Conservation (phyloP, 2,113 vertebrate genomes). For the Ciconia maguari region DNA sequence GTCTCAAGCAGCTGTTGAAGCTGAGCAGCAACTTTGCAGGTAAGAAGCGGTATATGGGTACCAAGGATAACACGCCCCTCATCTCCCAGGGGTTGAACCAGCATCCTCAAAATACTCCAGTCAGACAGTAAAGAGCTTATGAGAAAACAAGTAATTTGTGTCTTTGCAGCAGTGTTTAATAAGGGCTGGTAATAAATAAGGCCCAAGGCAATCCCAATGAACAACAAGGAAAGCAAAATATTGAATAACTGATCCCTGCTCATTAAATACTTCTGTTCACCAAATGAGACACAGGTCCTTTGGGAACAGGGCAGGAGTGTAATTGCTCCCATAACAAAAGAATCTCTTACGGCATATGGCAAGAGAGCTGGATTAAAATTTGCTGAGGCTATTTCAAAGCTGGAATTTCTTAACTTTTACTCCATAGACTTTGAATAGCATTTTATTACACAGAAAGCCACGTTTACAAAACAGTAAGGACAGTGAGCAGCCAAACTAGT, state of each 20-base stretch:
- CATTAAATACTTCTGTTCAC: constrained; percentile 46
- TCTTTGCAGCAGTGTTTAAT: background rate
- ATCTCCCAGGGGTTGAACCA: background rate
- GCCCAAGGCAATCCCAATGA: background rate
- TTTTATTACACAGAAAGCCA: background rate
- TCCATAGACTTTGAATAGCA: background rate
- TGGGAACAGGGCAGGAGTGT: background rate
- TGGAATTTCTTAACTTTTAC: background rate
- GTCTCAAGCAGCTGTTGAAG: background rate
- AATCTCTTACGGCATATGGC: background rate
- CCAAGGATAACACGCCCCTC: background rate
- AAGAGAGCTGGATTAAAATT: background rate
- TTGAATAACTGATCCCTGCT: constrained; percentile 49
- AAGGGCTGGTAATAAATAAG: constrained; percentile 39
- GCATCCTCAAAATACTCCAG: background rate
- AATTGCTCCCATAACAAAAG: constrained; percentile 24
- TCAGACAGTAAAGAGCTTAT: background rate
- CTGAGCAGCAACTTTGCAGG: background rate
- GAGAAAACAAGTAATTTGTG: background rate
- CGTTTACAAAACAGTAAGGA: background rate
- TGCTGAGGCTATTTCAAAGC: background rate
- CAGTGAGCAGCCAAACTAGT: background rate
- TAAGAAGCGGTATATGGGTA: background rate
- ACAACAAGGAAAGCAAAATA: constrained; percentile 30
- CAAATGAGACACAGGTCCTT: background rate